Conservation (phyloP, 2,888 invertebrate genomes). For the Caenorhabditis virilis region DNA sequence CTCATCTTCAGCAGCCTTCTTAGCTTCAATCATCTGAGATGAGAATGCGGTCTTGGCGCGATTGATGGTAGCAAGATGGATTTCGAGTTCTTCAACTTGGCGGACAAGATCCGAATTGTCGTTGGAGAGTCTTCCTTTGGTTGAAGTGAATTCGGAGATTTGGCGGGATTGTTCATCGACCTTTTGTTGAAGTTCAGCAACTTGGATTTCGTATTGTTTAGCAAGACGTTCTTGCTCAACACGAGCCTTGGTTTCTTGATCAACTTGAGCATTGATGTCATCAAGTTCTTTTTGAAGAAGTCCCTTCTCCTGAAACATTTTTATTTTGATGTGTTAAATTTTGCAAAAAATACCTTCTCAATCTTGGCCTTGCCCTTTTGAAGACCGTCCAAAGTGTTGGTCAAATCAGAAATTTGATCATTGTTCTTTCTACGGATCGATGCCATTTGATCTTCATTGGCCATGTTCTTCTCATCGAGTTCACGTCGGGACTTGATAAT, state of each 20-base stretch:
- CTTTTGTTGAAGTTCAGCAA: constrained; percentile 92
- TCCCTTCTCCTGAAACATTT: constrained; percentile 44
- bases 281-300: constrained; percentile 61
- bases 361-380: constrained; percentile 89
- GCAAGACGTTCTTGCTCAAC: constrained; percentile 63
- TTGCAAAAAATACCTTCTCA: constrained; percentile 25
- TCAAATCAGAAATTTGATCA: constrained; percentile 97
- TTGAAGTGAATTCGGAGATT: constrained; percentile 82
- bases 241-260: constrained; percentile 61
- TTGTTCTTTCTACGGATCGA: constrained; percentile 99
- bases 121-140: constrained; percentile 92
- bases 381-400: constrained; percentile 98
- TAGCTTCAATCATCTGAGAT: constrained; percentile 82
- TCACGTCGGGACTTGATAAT: constrained; percentile 96
- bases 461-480: constrained; percentile 91
- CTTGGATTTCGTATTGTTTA: constrained; percentile 72
- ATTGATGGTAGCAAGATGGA: constrained; percentile 88
- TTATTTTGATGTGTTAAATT: background rate
- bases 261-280: constrained; percentile 59
- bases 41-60: constrained; percentile 51
- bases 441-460: constrained; percentile 93
- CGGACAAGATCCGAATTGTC: constrained; percentile 95
- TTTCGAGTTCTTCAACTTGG: constrained; percentile 89
- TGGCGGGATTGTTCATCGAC: constrained; percentile 91
- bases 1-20: constrained; percentile 92